phyloP scores from a whole-genome alignment of 2,888 invertebrate species.

The Marasmarcha lunaedactyla region DNA sequence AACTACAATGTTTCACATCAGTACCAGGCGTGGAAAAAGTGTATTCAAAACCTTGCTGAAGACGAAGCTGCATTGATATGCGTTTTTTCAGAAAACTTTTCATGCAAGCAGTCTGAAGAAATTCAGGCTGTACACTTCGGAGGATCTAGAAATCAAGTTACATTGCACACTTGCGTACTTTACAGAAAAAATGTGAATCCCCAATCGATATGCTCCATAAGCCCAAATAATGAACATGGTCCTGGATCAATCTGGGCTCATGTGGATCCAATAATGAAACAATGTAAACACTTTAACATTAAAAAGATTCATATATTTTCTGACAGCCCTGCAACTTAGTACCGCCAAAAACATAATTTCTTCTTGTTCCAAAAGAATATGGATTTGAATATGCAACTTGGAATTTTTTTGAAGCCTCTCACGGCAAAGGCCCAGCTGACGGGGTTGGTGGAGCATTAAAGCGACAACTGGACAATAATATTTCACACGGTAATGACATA shows the following conservation, averaged over 20 bases:
- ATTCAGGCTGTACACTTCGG: conserved; percentile 7
- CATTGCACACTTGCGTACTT: conserved; percentile 6
- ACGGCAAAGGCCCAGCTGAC: conserved; percentile 16
- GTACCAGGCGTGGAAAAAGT: background rate
- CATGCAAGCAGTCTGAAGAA: conserved; percentile 4
- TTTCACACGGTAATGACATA: conserved; percentile 1
- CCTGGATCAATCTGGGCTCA: conserved; percentile 1
- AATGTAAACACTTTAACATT: background rate
- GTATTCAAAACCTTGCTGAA: background rate
- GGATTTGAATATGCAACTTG: conserved; percentile 10
- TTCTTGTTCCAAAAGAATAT: conserved; percentile 2
- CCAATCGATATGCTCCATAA: conserved; percentile 4
- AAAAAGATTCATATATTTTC: background rate
- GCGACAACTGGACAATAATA: conserved; percentile 8
- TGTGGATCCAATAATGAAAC: background rate
- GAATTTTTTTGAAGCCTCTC: conserved; percentile 12
- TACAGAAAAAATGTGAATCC: conserved; percentile 4
- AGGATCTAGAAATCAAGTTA: conserved; percentile 2
- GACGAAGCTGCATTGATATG: background rate
- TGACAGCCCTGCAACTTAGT: background rate
- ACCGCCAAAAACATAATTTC: background rate
- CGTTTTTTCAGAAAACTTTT: conserved; percentile 6
- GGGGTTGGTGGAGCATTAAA: conserved; percentile 14
- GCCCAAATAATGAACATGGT: conserved; percentile 1
- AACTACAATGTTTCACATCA: background rate